Evolutionary conservation across 2,113 vertebrate genomes (phyloP).

Genomic region (Henicopernis longicauda): DNA sequence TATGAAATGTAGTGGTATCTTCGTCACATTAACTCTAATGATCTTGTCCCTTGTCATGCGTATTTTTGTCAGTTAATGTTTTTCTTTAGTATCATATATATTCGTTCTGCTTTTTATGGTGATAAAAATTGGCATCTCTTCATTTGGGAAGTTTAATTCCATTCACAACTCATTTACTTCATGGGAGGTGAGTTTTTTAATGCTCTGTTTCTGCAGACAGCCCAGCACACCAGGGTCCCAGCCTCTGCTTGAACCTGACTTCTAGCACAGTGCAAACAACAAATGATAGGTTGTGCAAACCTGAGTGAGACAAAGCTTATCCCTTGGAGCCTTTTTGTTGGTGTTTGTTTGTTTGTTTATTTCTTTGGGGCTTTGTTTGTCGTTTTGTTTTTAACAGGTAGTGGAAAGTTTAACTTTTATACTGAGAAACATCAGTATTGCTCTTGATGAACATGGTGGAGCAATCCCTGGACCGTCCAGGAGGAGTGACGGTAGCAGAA

Average conservation of each 20-base stretch:
- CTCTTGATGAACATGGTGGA: background rate
- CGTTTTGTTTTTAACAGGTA: background rate
- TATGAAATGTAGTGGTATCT: background rate
- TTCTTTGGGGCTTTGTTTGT: background rate
- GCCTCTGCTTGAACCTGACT: background rate
- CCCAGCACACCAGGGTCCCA: background rate
- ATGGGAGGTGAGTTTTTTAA: background rate
- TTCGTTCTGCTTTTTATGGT: background rate
- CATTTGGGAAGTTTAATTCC: background rate
- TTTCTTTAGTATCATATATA: background rate
- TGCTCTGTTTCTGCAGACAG: background rate
- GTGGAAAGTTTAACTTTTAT: background rate
- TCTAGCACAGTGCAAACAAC: background rate
- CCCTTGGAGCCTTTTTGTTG: background rate
- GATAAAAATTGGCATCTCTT: background rate
- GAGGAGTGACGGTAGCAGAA: background rate
- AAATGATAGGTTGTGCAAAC: background rate
- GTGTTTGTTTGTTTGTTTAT: background rate
- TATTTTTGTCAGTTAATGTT: background rate
- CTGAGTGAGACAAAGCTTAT: background rate
- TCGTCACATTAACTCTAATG: background rate
- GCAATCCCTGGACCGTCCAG: background rate
- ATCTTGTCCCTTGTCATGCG: background rate
- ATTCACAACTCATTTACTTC: background rate
- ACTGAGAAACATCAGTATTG: background rate